phyloP scores from a whole-genome alignment of 2,888 invertebrate species.

The Atrina japonica region DNA sequence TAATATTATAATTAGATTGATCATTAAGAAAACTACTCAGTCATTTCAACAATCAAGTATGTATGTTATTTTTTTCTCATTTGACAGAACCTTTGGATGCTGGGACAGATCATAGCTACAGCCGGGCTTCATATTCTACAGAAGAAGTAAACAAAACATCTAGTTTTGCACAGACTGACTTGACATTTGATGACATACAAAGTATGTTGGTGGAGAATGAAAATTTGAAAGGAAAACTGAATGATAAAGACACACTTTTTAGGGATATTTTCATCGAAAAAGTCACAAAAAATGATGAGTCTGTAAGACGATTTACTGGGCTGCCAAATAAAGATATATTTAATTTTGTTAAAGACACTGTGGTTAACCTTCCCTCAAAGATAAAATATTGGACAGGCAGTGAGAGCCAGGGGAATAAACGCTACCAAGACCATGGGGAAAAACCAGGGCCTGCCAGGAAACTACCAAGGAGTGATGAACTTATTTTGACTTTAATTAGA shows the following conservation, averaged over 20 bases:
- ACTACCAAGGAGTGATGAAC: slow-evolving; percentile 30
- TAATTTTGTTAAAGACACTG: slow-evolving; percentile 6
- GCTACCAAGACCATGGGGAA: slow-evolving; percentile 3
- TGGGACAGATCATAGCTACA: slow-evolving; percentile 6
- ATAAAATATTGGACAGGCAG: slow-evolving; percentile 24
- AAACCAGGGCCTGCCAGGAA: slow-evolving; percentile 37
- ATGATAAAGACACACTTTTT: slow-evolving; percentile 20
- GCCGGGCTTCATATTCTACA: no score
- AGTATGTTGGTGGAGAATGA: slow-evolving; percentile 7
- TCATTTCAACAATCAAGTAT: no score
- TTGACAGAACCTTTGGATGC: no score
- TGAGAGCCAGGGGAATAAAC: slow-evolving; percentile 11
- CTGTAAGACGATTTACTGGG: slow-evolving; percentile 17
- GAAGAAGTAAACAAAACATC: no score
- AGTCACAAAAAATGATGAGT: slow-evolving; percentile 17
- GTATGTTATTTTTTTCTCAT: no score
- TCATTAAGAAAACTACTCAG: no score
- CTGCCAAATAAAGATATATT: slow-evolving; percentile 18
- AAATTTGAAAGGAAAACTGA: not conserved
- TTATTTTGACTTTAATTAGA: slow-evolving; percentile 34
- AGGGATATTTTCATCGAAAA: slow-evolving; percentile 21
- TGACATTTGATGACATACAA: not conserved
- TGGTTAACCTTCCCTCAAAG: not conserved
- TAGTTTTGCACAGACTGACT: not conserved
- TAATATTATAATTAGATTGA: no score